Evolutionary conservation across 1,140 invertebrate genomes (phyloP).

Genomic region (Drosophila dunni): DNA sequence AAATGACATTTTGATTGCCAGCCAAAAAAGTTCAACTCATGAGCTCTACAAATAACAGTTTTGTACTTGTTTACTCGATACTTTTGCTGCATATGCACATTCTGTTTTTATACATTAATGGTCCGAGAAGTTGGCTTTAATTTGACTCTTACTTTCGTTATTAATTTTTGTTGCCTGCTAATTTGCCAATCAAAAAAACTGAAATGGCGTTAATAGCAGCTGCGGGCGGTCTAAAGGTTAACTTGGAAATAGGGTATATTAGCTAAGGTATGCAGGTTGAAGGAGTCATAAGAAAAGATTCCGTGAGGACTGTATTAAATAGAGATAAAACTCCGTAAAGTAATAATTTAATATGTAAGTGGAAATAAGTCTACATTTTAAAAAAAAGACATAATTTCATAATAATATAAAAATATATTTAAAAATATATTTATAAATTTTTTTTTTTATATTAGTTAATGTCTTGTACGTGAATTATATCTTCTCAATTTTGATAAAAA

Average conservation of each 20-base stretch:
- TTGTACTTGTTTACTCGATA: background rate
- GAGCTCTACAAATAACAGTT: background rate
- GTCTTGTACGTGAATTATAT: no score
- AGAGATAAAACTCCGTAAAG: no score
- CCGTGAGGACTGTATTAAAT: no score
- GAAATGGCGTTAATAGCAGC: conserved; percentile 45
- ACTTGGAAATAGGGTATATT: background rate
- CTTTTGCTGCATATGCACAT: background rate
- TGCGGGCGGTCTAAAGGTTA: conserved; percentile 18
- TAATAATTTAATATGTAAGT: no score
- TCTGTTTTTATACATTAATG: background rate
- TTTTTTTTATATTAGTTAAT: no score
- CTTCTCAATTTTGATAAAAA: no score
- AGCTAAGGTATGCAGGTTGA: background rate
- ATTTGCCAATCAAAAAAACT: conserved; percentile 47
- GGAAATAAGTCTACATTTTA: no score
- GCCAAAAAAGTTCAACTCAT: conserved; percentile 43
- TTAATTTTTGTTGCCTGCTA: conserved; percentile 53
- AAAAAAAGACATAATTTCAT: no score
- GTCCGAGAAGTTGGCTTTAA: conserved; percentile 13
- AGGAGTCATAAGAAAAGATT: no score
- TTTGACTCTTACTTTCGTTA: conserved; percentile 51
- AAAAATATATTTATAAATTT: no score
- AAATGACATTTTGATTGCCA: conserved; percentile 75
- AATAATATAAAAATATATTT: no score